Conservation (phyloP, 2,797 vertebrate species). For the Pipistrellus pipistrellus region DNA sequence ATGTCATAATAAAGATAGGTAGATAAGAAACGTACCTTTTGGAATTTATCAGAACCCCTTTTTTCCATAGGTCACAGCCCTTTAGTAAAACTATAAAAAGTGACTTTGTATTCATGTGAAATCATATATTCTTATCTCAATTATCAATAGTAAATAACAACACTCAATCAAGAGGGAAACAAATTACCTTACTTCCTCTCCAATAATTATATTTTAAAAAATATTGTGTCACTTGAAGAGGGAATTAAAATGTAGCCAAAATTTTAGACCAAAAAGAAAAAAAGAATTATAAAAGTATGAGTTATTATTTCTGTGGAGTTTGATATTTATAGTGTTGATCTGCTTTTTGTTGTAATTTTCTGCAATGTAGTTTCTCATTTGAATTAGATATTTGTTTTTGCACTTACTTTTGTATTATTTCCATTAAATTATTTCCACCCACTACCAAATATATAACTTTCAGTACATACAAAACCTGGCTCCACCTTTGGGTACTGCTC, state of each 20-base stretch:
- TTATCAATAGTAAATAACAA: background rate
- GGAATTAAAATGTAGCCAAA: background rate
- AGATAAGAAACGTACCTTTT: background rate
- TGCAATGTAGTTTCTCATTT: background rate
- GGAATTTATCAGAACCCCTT: background rate
- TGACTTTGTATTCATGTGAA: conserved; percentile 7
- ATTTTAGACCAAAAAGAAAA: background rate
- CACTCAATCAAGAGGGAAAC: background rate
- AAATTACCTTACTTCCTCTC: background rate
- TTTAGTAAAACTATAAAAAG: background rate
- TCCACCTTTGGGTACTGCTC: background rate
- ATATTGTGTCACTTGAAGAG: background rate
- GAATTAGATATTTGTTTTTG: background rate
- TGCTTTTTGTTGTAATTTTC: background rate
- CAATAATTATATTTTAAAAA: background rate
- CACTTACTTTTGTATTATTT: background rate
- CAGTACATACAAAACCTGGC: background rate
- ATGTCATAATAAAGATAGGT: background rate
- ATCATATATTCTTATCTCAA: background rate
- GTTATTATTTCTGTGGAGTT: background rate
- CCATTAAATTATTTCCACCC: background rate
- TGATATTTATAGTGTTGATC: background rate
- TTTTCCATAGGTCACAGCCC: background rate
- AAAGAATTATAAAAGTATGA: background rate
- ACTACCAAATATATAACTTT: background rate